Evolutionary conservation across 1,140 invertebrate genomes (phyloP), one percentile per base, ranked within the genome.

Genomic region (Diorhabda sublineata): DNA sequence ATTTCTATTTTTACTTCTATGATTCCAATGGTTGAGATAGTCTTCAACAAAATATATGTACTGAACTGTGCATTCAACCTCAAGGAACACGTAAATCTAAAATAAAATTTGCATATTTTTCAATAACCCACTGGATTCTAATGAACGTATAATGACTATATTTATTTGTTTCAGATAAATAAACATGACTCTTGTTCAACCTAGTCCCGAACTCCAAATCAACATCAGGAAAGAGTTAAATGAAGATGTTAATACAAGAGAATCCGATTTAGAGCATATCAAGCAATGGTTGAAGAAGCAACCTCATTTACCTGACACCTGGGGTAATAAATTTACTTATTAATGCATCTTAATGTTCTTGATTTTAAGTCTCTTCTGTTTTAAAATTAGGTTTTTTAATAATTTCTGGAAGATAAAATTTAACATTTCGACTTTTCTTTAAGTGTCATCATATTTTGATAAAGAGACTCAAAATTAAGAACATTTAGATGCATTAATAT

Each of bases 231-330:
- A 86, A 69, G 92, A 93, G 78, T 81, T 95, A n/a, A 92, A 92
- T 58, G 89, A 91, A 77, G 86, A 91, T 75, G 83, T 87, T 4
- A 81, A 81, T 43, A 91, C 89, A 0, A 83, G 88, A 44, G 87
- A 90, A 4, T 83, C 82, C 2, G 90, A 92, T 73, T 76, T 92
- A 41, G 82, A 87, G 57, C 82, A 84, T 43, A 91, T 92, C 70
- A 91, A 91, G 74, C 90, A 92, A 57, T 92, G 91, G 91, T 78
- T 92, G 0, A 77, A 83, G 58, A 89, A 90, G 72, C 90, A 92
- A 78, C 90, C 91, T 0, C 91, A 93, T 84, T 81, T 92, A 61
- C 90, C 90, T 26, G 81, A 86, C 64, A 87, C 87, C 57, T 87
- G 89, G 83, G 90, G 90, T 92, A 84, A 80, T 68, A 67, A 45